Conservation (phyloP, 30 jellyfish, hydroid and myxozoan genomes). For the Phacellophora camtschatica region DNA sequence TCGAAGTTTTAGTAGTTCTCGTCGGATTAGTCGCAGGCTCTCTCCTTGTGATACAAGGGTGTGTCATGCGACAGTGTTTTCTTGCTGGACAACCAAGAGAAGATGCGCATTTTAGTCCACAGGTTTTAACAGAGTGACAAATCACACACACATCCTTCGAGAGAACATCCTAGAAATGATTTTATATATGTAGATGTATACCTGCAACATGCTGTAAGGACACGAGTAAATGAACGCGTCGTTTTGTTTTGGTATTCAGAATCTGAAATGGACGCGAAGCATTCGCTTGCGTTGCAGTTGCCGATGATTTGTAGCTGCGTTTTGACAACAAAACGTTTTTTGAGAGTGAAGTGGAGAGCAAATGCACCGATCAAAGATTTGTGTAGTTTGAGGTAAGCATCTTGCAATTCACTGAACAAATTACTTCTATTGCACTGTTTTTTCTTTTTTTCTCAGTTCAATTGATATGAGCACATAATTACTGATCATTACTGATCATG, state of each 20-base stretch:
- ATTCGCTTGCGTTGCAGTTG: not conserved
- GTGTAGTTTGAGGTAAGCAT: not conserved
- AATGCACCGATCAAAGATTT: not conserved
- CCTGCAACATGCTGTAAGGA: constrained; percentile 4
- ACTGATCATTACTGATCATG: too few species aligned
- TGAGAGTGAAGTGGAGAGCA: not conserved
- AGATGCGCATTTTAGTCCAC: constrained; percentile 70
- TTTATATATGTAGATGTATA: too few species aligned
- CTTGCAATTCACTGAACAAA: too few species aligned
- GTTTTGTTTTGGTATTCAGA: constrained; percentile 29
- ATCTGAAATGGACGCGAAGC: constrained; percentile 47
- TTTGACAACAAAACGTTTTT: constrained; percentile 12
- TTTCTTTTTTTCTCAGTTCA: too few species aligned
- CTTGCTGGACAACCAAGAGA: constrained; percentile 91
- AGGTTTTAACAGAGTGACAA: constrained; percentile 46
- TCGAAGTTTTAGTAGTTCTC: constrained; percentile 77
- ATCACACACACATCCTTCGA: not conserved
- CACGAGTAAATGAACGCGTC: constrained; percentile 33
- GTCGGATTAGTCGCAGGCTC: constrained; percentile 92
- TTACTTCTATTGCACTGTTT: too few species aligned
- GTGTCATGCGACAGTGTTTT: constrained; percentile 89
- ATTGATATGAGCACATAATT: too few species aligned
- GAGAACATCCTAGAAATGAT: constrained; percentile 50
- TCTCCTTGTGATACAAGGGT: constrained; percentile 90
- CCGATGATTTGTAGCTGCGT: not conserved